A percentile compares a stretch with the other conserved stretches of the same genome.
Evolutionary conservation across 2,113 vertebrate genomes (phyloP).

Genomic region (Neodon shergylaensis): DNA sequence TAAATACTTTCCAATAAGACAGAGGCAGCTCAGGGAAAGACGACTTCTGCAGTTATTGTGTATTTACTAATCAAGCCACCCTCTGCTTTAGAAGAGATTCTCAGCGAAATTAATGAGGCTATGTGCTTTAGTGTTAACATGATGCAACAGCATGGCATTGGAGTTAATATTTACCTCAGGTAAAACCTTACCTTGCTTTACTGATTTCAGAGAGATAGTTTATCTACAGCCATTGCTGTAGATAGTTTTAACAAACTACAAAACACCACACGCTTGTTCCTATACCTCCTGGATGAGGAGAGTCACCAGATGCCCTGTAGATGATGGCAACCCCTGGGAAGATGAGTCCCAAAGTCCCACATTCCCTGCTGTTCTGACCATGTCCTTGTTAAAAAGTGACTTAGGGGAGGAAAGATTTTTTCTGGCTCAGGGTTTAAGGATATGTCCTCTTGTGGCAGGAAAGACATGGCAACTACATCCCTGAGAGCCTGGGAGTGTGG

Average conservation of each 20-base stretch:
- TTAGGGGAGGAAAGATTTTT: background rate
- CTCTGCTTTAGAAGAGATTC: background rate
- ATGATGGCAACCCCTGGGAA: background rate
- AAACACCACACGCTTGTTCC: background rate
- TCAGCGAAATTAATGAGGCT: background rate
- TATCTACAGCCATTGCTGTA: background rate
- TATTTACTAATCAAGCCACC: background rate
- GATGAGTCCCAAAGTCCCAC: background rate
- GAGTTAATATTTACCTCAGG: background rate
- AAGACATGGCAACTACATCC: background rate
- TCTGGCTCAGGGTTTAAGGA: too few species aligned
- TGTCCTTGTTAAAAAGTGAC: background rate
- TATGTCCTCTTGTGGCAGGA: background rate
- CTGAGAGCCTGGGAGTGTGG: background rate
- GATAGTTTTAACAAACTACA: background rate
- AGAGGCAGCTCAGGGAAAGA: background rate
- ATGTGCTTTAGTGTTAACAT: too few species aligned
- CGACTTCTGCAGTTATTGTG: background rate
- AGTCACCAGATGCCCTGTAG: background rate
- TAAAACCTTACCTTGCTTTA: background rate
- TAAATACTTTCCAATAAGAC: background rate
- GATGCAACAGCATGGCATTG: background rate
- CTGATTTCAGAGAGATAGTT: background rate
- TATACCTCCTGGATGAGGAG: background rate
- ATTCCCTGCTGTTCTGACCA: background rate